These are phyloP conservation scores for Sterrhoptilus dennistouni DNA, from an alignment of 2,113 vertebrate species.

Conservation along the genomic window DNA sequence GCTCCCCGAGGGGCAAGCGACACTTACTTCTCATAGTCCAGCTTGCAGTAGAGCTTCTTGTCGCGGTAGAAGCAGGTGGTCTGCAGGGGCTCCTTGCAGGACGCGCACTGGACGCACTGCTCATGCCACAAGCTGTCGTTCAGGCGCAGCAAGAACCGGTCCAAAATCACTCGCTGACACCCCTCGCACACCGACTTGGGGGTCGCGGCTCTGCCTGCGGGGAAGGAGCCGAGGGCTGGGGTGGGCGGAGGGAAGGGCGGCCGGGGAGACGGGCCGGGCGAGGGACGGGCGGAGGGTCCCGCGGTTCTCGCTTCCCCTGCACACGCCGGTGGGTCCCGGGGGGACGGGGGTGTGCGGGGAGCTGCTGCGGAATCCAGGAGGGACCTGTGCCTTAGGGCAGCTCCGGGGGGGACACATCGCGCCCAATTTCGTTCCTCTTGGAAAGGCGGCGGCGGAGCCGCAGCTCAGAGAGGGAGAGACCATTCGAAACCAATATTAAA, in stretches of 20 bases:
- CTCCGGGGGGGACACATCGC: background rate
- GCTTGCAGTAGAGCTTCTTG: constrained; percentile 93
- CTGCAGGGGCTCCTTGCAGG: constrained; percentile 87
- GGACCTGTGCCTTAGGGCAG: background rate
- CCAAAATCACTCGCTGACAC: constrained; percentile 87
- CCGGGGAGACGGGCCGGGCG: background rate
- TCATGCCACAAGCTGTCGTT: constrained; percentile 94
- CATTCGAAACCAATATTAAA: background rate
- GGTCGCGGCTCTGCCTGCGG: constrained; percentile 77
- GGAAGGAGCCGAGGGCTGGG: background rate
- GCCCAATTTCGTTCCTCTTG: constrained; percentile 39
- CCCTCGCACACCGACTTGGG: constrained; percentile 86
- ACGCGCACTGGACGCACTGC: constrained; percentile 87
- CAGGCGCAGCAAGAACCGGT: constrained; percentile 91
- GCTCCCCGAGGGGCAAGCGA: background rate
- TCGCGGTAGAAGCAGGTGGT: constrained; percentile 93
- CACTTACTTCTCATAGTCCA: constrained; percentile 92
- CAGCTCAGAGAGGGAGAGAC: background rate
- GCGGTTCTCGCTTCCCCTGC: background rate
- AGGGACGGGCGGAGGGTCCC: background rate
- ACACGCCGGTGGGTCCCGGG: background rate
- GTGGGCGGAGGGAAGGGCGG: background rate
- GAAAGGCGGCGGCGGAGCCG: background rate
- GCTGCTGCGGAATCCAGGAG: background rate
- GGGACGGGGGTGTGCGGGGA: background rate